phyloP scores from a whole-genome alignment of 2,113 vertebrate genomes.

The Progne subis region DNA sequence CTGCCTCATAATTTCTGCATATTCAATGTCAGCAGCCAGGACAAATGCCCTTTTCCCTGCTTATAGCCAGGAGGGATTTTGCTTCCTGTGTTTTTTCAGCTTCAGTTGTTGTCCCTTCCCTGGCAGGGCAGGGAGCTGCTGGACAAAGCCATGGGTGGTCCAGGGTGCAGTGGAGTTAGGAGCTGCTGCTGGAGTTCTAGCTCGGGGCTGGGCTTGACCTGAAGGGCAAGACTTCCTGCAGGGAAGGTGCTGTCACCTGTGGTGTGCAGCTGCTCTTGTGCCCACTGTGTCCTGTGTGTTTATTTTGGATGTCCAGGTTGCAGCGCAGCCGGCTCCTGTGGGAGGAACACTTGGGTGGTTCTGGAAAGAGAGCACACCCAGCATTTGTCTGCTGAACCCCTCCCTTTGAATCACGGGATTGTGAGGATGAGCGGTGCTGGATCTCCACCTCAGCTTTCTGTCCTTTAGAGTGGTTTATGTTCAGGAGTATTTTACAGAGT shows the following conservation, averaged over 20 bases:
- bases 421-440: not conserved
- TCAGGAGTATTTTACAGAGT: not conserved
- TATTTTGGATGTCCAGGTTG: not conserved
- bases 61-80: not conserved
- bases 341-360: not conserved
- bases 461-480: not conserved
- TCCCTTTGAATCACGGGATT: not conserved
- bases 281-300: rapidly evolving
- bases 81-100: not conserved
- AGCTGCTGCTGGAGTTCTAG: not conserved
- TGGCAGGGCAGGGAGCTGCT: not conserved
- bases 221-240: not conserved
- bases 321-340: not conserved
- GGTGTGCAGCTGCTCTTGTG: not conserved
- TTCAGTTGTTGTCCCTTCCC: not conserved
- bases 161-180: not conserved
- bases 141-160: not conserved
- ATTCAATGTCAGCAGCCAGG: not conserved
- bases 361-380: not conserved
- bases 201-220: not conserved
- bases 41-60: not conserved
- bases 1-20: not conserved
- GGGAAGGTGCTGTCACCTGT: not conserved
- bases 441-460: not conserved
- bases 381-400: not conserved